Evolutionary conservation across 1,140 invertebrate species (phyloP).

Genomic region (Charaxes varanes): DNA sequence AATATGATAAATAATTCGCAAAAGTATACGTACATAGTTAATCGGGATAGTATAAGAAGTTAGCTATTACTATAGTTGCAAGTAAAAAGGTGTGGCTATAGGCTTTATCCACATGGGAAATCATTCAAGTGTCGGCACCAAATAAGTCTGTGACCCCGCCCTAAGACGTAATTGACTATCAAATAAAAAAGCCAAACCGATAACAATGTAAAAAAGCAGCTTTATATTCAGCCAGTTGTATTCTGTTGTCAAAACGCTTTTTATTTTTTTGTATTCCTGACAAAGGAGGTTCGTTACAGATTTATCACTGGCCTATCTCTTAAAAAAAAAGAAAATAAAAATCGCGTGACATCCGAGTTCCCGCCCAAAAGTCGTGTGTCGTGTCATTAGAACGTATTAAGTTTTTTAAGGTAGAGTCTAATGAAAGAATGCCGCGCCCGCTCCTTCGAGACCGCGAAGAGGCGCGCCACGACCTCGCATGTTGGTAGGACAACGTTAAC

Average conservation of each 20-base stretch:
- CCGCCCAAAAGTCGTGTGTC: slow-evolving; percentile 54
- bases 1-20: slow-evolving; percentile 4
- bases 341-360: slow-evolving; percentile 37
- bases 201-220: too few species aligned
- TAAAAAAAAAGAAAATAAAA: slow-evolving; percentile 31
- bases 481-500: not conserved
- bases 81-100: slow-evolving; percentile 44
- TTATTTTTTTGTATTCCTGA: not conserved
- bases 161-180: slow-evolving; percentile 39
- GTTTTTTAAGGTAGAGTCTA: slow-evolving; percentile 59
- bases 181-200: not conserved
- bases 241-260: not conserved
- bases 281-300: slow-evolving; percentile 13
- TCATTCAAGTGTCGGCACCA: slow-evolving; percentile 43
- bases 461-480: slow-evolving; percentile 43
- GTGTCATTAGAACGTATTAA: slow-evolving; percentile 58
- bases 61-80: slow-evolving; percentile 18
- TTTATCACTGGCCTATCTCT: slow-evolving; percentile 18
- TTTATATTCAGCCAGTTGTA: too few species aligned
- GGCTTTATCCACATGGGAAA: slow-evolving; percentile 53
- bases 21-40: too few species aligned
- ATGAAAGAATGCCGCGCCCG: slow-evolving; percentile 60
- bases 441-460: slow-evolving; percentile 60
- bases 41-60: slow-evolving; percentile 28
- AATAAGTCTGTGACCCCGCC: slow-evolving; percentile 37